A percentile compares a stretch with the other conserved stretches of the same genome.
Conservation (phyloP, 2,888 invertebrate species). For the Augochlorella aurata region DNA sequence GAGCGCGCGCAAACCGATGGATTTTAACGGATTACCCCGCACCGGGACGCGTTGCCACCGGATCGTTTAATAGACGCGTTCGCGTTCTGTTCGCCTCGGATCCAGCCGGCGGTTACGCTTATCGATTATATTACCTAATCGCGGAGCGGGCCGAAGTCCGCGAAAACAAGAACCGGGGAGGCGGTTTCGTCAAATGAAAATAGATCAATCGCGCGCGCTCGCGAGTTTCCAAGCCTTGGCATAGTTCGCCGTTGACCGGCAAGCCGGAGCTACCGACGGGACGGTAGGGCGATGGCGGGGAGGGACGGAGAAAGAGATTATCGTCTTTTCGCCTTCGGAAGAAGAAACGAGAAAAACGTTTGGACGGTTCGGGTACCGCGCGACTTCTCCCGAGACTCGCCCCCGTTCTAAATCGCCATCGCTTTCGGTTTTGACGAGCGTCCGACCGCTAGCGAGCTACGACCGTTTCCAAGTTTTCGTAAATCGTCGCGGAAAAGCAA, state of each 20-base stretch:
- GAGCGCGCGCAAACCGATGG: conserved; percentile 44
- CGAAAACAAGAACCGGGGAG: neutral
- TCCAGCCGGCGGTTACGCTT: conserved; percentile 14
- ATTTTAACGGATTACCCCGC: conserved; percentile 27
- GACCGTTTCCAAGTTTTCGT: conserved; percentile 55
- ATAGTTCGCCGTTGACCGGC: conserved; percentile 9
- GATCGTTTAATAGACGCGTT: conserved; percentile 17
- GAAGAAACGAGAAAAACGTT: neutral
- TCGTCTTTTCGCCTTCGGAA: neutral
- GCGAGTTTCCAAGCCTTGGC: conserved; percentile 26
- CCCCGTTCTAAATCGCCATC: neutral
- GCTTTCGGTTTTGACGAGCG: neutral
- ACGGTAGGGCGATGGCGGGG: neutral
- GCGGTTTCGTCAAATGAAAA: conserved; percentile 16
- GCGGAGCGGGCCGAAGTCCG: neutral
- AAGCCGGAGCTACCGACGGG: neutral
- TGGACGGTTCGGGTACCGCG: neutral
- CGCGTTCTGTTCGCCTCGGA: neutral
- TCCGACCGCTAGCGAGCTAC: conserved; percentile 46
- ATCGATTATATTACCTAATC: conserved; percentile 36
- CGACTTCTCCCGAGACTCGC: neutral
- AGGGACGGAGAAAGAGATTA: neutral
- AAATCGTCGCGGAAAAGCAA: conserved; percentile 58
- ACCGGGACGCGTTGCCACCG: neutral
- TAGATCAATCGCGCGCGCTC: conserved; percentile 27